Conservation (phyloP, 2,888 invertebrate species). For the Andrena hattorfiana region DNA sequence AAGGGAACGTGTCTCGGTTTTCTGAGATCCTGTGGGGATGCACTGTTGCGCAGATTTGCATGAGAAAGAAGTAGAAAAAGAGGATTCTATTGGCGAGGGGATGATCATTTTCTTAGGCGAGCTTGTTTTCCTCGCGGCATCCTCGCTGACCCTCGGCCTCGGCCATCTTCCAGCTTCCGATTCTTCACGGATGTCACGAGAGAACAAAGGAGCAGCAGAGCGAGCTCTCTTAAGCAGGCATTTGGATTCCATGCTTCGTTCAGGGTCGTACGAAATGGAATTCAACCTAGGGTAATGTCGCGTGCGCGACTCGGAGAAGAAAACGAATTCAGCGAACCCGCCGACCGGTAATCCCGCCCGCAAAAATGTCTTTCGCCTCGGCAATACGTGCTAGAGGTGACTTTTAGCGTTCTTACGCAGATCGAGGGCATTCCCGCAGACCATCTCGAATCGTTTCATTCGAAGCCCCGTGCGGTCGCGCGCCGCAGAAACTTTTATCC, state of each 20-base stretch:
- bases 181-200: conserved; percentile 65
- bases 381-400: conserved; percentile 40
- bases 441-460: conserved; percentile 60
- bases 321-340: background rate
- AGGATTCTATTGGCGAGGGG: conserved; percentile 29
- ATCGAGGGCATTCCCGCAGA: conserved; percentile 70
- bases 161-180: conserved; percentile 62
- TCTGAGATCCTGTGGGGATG: background rate
- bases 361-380: conserved; percentile 21
- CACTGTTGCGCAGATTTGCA: conserved; percentile 8
- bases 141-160: conserved; percentile 48
- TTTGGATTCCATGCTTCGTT: conserved; percentile 62
- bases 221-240: conserved; percentile 62
- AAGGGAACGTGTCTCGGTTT: background rate
- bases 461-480: conserved; percentile 61
- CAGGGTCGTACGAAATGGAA: conserved; percentile 52
- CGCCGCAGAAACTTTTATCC: conserved; percentile 60
- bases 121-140: conserved; percentile 54
- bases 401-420: conserved; percentile 69
- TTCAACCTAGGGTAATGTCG: conserved; percentile 49
- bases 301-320: conserved; percentile 20
- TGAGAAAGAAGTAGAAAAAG: conserved; percentile 11
- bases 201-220: conserved; percentile 62
- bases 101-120: conserved; percentile 60
- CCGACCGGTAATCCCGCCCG: background rate